Base-by-base conservation (phyloP, 2,113 vertebrate species). In the Telmatochromis brichardi region DNA sequence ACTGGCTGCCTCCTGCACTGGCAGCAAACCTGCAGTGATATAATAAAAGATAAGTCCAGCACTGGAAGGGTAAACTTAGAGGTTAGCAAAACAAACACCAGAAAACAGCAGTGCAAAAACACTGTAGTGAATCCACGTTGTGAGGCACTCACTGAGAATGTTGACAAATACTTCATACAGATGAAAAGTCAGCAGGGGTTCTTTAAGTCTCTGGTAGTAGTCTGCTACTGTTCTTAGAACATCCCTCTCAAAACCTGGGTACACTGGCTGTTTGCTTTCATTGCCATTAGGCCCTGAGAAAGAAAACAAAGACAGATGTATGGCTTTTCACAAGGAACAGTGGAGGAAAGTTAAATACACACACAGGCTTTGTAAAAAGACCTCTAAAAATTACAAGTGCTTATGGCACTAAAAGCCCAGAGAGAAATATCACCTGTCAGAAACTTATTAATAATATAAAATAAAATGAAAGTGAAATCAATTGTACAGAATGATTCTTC, bases 81-180 rank as follows among this genome's bases (percentile, higher is more conserved):
- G 12, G 1, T 33, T 21, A 4, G 81, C 21, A 45, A 73, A 57
- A 73, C 40, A 5, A 82, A 80, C 60, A 81, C 6, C 26, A 28
- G 28, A 53, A 47, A 51, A 28, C 35, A 9, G 55, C 51, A 8
- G 8, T 5, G 35, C 5, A 42, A 31, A 81, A 58, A 51, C 37
- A 55, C 73, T 31, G 17, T 19, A 3, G 23, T 5, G n/a, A 26
- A 63, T 57, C 13, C 80, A 58, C 8, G 15, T 3, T 19, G n/a
- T 53, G 40, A 26, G 14, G 33, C 37, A 89, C 95, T 95, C 54
- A 95, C 95, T 93, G 58, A 95, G 92, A 58, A 95, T 95, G 90
- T 95, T 95, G 91, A 95, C 95, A 89, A 95, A 95, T 57, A 95
- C 95, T 86, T 95, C 95, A 51, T 95, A 95, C 1, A 95, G 94